Conservation (phyloP, 2,888 invertebrate genomes). For the Drosophila ochracea region DNA sequence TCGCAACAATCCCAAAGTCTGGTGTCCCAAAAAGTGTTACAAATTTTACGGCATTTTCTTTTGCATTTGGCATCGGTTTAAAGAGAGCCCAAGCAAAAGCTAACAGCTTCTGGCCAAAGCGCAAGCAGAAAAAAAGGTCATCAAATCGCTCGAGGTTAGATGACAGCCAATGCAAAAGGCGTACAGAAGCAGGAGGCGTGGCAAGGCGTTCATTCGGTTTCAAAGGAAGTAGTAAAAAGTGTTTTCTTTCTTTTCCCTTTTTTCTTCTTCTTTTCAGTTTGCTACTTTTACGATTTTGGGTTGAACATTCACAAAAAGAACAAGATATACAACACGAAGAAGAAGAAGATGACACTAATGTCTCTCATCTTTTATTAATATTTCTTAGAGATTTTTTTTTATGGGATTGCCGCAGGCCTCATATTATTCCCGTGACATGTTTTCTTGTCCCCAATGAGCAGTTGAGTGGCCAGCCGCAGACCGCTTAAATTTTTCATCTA, state of each 20-base stretch:
- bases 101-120: slow-evolving; percentile 10
- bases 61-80: slow-evolving; percentile 51
- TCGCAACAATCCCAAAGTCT: slow-evolving; percentile 42
- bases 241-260: slow-evolving; percentile 41
- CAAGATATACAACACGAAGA: slow-evolving; percentile 10
- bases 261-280: slow-evolving; percentile 23
- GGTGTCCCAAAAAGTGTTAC: slow-evolving; percentile 72
- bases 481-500: slow-evolving; percentile 17
- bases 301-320: slow-evolving; percentile 50
- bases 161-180: slow-evolving; percentile 49
- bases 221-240: slow-evolving; percentile 74
- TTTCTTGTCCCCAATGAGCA: slow-evolving; percentile 30
- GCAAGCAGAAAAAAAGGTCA: slow-evolving; percentile 53
- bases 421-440: slow-evolving; percentile 34
- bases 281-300: slow-evolving; percentile 73
- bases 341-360: slow-evolving; percentile 70
- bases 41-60: slow-evolving; percentile 75
- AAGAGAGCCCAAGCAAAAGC: slow-evolving; percentile 41
- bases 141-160: slow-evolving; percentile 73
- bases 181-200: neutral
- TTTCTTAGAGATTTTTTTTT: slow-evolving; percentile 70
- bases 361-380: slow-evolving; percentile 83
- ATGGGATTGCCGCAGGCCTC: slow-evolving; percentile 51
- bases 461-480: slow-evolving; percentile 51
- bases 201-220: slow-evolving; percentile 40